Evolutionary conservation across 2,888 invertebrate genomes (phyloP).

Genomic region (Nephrocerus scutellatus): DNA sequence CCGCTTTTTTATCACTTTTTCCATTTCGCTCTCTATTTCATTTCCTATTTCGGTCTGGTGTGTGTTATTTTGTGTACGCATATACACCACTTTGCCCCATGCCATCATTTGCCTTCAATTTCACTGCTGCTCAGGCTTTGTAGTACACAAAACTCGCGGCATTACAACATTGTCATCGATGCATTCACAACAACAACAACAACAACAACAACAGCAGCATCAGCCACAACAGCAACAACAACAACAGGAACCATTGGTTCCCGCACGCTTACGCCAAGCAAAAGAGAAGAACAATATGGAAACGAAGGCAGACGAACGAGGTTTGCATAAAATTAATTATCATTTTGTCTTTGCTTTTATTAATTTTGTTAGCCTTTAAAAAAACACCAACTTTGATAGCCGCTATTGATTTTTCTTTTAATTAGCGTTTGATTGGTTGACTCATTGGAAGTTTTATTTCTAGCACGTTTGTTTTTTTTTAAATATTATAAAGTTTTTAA

Average conservation of each 20-base stretch:
- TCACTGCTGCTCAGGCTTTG: conserved; percentile 51
- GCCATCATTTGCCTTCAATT: conserved; percentile 1
- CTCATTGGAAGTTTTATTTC: too few species aligned
- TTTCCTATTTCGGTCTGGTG: not conserved
- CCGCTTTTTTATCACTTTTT: conserved; percentile 12
- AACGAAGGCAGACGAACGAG: conserved; percentile 62
- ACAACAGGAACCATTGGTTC: conserved; percentile 52
- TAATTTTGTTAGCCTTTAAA: conserved; percentile 8
- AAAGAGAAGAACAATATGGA: conserved; percentile 60
- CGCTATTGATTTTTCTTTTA: too few species aligned
- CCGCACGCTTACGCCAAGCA: conserved; percentile 53
- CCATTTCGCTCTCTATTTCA: conserved; percentile 4
- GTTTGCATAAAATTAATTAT: conserved; percentile 36
- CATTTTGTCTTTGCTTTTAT: conserved; percentile 4
- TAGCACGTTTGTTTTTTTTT: too few species aligned
- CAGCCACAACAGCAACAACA: conserved; percentile 21
- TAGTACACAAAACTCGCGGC: conserved; percentile 72
- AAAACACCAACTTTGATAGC: too few species aligned
- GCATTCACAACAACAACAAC: conserved; percentile 38
- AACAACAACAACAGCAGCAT: conserved; percentile 22
- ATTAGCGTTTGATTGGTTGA: too few species aligned
- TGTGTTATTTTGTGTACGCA: too few species aligned
- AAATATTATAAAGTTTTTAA: too few species aligned
- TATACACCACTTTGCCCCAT: conserved; percentile 6
- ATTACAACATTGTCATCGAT: conserved; percentile 70